These are phyloP conservation scores for Gonocerus acuteangulatus DNA, from an alignment of 2,888 invertebrate species.

Conservation along the genomic window DNA sequence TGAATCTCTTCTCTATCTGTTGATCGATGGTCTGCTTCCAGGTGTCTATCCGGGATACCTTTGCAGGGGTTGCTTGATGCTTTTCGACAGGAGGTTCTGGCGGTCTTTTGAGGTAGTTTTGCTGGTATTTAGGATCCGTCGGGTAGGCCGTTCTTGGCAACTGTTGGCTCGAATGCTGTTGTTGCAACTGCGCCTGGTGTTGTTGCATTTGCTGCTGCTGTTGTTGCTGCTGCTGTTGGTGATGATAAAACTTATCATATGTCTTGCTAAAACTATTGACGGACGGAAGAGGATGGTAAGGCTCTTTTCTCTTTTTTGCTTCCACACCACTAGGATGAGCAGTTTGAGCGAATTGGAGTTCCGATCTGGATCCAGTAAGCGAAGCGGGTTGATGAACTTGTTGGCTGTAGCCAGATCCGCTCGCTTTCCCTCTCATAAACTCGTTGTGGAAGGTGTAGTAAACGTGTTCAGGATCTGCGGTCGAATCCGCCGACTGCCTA, in stretches of 20 bases:
- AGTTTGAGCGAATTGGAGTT: background rate
- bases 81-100: conserved; percentile 28
- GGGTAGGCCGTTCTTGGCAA: background rate
- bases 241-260: conserved; percentile 33
- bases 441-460: conserved; percentile 37
- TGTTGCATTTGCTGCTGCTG: conserved; percentile 35
- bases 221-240: conserved; percentile 40
- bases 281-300: conserved; percentile 2
- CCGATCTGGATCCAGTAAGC: background rate
- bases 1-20: conserved; percentile 50
- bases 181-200: conserved; percentile 19
- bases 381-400: conserved; percentile 50
- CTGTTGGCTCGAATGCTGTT: background rate
- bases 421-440: conserved; percentile 43
- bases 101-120: conserved; percentile 40
- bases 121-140: conserved; percentile 24
- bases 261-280: conserved; percentile 29
- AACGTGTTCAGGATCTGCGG: conserved; percentile 44
- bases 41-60: conserved; percentile 48
- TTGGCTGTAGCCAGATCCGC: conserved; percentile 20
- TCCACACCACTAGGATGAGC: background rate
- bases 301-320: conserved; percentile 19
- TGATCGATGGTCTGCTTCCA: conserved; percentile 51
- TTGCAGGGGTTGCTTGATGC: conserved; percentile 43
- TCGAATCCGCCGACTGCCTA: conserved; percentile 80